Evolutionary conservation across 2,113 vertebrate species (phyloP), one percentile per base, ranked within the genome.

Genomic region (Spilogale gracilis): DNA sequence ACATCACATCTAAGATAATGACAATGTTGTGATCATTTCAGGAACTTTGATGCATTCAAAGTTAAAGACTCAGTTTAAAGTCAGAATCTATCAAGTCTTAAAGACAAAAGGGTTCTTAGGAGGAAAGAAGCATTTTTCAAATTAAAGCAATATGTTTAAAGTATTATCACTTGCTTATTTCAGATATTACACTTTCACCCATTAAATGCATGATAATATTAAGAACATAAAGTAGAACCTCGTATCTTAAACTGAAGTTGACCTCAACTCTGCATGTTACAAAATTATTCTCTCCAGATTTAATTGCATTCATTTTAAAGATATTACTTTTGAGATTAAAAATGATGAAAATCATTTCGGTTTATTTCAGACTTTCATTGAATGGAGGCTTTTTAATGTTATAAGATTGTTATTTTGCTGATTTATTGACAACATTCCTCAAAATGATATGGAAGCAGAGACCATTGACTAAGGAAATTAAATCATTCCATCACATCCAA

Each of bases 251-350:
- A 87, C 20, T 88, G 21, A 93, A 89, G 43, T 12, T 95, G 32
- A 92, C n/a, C 54, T 80, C 54, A 92, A 80, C 25, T 74, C 56
- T 94, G 54, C 2, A 91, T 11, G 91, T 65, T 95, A 63, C 25
- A 83, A 78, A 87, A n/a, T 32, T 58, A 56, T 89, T 45, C 58
- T 71, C n/a, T 80, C 45, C 38, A 95, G 9, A 85, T 95, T 50
- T 67, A 74, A 45, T 4, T 92, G n/a, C 16, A 25, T 81, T 96
- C 10, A 89, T 63, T 91, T 91, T 69, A 91, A 95, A 88, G 60
- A 79, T 43, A 94, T 21, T 63, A 84, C 25, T 48, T 67, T 30
- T 84, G 25, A 91, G 50, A 81, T 83, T 89, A 79, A 69, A 91
- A 87, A 43, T 74, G 27, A 54, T 67, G 0, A 56, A 50, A 96